Evolutionary conservation across 2,113 vertebrate species (phyloP), one percentile per base, ranked within the genome.

Genomic region (Lophius piscatorius): DNA sequence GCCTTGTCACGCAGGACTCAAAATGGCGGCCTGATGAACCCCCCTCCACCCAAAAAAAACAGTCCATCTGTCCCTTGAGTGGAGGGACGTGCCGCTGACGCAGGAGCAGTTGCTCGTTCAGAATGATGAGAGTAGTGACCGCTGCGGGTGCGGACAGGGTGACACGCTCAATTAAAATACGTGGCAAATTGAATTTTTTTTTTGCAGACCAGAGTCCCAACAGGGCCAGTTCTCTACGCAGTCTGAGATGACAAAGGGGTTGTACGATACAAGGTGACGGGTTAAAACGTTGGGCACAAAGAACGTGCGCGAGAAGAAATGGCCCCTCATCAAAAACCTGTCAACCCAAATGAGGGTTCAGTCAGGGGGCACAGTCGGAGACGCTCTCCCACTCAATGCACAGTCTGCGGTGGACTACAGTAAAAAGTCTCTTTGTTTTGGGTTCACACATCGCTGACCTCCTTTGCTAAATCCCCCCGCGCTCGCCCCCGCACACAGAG

Each of bases 401-500:
- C 63, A 50, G 60, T 65, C 24, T 17, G 52, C 38, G 55, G 56
- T 55, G 0, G 41, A 20, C 44, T 58, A 64, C 74, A 82, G 62
- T 66, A 80, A 74, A 81, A 76, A 39, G 75, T 49, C 57, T 65
- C 78, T 87, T 80, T 82, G 82, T 89, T 83, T 82, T 48, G 41
- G 72, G 78, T 82, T 85, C 82, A 79, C 80, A 79, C 80, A 39
- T 82, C 64, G 58, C 50, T 80, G 70, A 80, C 69, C 82, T 82
- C 63, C 54, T 76, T 76, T 66, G 31, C 58, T 28, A 69, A 76
- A 77, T 76, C 77, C 71, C 78, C 29, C 52, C 1, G 22, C 20
- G 66, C 50, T 34, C 58, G 42, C 58, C 34, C 22, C 63, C 62
- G 39, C 39, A 52, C 61, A 49, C 48, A 7, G n/a, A n/a, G n/a